These are phyloP conservation scores for Cotesia congregata DNA, from an alignment of 2,888 invertebrate species.

Conservation along the genomic window DNA sequence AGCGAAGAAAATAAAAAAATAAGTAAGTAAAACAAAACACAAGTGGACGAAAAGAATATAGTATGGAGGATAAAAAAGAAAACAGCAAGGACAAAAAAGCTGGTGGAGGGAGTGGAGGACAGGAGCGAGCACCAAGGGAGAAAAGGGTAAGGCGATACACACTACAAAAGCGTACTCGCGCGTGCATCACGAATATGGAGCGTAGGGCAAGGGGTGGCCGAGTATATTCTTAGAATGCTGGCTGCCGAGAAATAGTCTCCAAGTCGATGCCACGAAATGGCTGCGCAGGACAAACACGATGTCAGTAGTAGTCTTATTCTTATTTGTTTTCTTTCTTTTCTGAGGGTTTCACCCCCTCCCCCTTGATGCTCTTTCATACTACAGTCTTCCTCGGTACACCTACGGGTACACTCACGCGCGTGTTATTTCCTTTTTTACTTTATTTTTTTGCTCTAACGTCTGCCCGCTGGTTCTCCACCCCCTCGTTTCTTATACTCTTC, in stretches of 20 bases:
- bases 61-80: slow-evolving; percentile 7
- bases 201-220: slow-evolving; percentile 47
- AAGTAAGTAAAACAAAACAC: not conserved
- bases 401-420: slow-evolving; percentile 48
- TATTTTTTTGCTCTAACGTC: slow-evolving; percentile 17
- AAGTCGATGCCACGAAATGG: slow-evolving; percentile 50
- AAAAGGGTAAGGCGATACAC: slow-evolving; percentile 28
- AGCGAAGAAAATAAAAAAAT: slow-evolving; percentile 14
- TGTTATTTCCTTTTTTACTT: slow-evolving; percentile 42
- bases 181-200: slow-evolving; percentile 43
- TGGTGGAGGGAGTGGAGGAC: slow-evolving; percentile 9
- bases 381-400: slow-evolving; percentile 29
- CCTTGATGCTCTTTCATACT: not conserved
- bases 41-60: slow-evolving; percentile 13
- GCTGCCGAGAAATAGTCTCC: slow-evolving; percentile 10
- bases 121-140: slow-evolving; percentile 14
- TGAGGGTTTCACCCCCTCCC: not conserved
- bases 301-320: slow-evolving; percentile 38
- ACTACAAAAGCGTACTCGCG: slow-evolving; percentile 27
- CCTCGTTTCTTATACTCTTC: not conserved
- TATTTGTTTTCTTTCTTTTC: slow-evolving; percentile 35
- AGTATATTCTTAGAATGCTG: slow-evolving; percentile 50
- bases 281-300: slow-evolving; percentile 50
- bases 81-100: slow-evolving; percentile 16
- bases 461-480: not conserved